phyloP scores from a whole-genome alignment of 2,888 invertebrate species.

The Notocelia uddmanniana region DNA sequence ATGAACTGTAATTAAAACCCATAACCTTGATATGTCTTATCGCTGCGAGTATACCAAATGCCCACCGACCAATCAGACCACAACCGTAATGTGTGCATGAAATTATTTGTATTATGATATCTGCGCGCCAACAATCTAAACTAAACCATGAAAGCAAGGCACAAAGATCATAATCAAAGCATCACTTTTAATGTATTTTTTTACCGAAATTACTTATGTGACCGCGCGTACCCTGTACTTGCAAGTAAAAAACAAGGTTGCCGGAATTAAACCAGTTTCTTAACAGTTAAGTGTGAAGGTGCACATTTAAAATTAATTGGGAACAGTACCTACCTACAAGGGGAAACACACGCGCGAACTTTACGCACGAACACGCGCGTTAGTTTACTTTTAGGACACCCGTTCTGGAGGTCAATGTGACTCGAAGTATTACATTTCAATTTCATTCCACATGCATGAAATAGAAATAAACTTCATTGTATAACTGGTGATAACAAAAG shows the following conservation, averaged over 20 bases:
- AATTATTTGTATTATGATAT: background rate
- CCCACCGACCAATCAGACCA: no score
- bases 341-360: background rate
- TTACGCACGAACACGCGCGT: background rate
- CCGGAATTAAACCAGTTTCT: background rate
- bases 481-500: no score
- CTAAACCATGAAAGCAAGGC: background rate
- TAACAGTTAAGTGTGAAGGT: slow-evolving; percentile 1
- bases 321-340: no score
- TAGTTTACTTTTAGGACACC: background rate
- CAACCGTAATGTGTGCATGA: no score
- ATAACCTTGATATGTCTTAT: no score
- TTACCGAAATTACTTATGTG: background rate
- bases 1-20: no score
- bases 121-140: background rate
- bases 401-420: no score
- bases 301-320: background rate
- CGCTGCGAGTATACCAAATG: no score
- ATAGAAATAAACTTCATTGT: no score
- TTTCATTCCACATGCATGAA: no score
- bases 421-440: no score
- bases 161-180: background rate
- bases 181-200: background rate
- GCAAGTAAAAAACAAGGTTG: background rate
- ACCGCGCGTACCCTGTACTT: background rate